Evolutionary conservation across 2,888 invertebrate genomes (phyloP), one percentile per base, ranked within the genome.

Genomic region (Ennomos quercinarius): DNA sequence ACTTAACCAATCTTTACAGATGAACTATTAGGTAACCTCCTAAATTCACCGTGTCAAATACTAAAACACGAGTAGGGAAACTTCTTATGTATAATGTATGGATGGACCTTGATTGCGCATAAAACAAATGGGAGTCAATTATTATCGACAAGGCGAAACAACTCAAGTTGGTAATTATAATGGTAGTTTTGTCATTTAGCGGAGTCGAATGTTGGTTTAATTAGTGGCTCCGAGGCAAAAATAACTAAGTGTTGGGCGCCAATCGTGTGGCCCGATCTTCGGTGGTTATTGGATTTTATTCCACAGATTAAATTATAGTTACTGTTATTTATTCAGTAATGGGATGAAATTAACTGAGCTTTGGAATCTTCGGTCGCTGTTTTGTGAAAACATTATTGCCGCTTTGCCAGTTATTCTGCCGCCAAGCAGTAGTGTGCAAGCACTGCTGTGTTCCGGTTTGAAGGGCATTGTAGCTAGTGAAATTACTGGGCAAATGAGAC

Each of bases 191-290:
- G 69, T 72, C 72, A 70, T 66, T 68, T 67, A 62, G 63, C 57
- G 63, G 58, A 68, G 56, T 65, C 55, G 57, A 68, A 65, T 66
- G 64, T 68, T 64, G 66, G 66, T 70, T 76, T 77, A 79, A 81
- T 81, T 79, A 77, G 76, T 69, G 74, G 68, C 57, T 64, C 53
- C 56, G 59, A 46, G 66, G 67, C 65, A 70, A 66, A 69, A 73
- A 72, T 74, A 73, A 74, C 73, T 72, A 76, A 76, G 78, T 78
- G 74, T 77, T 74, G 40, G 74, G 68, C 76, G 74, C 68, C 74
- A 84, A 89, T 90, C 89, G 66, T 63, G 66, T 84, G 88, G 87
- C 89, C 89, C 82, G 80, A 90, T 90, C 91, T 90, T 78, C 37
- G 67, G 76, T 70, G 68, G 72, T 73, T 79, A 83, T 80, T 78